A percentile compares a stretch with the other conserved stretches of the same genome.
Conservation (phyloP, 2,888 invertebrate genomes). For the Nemoura dubitans region DNA sequence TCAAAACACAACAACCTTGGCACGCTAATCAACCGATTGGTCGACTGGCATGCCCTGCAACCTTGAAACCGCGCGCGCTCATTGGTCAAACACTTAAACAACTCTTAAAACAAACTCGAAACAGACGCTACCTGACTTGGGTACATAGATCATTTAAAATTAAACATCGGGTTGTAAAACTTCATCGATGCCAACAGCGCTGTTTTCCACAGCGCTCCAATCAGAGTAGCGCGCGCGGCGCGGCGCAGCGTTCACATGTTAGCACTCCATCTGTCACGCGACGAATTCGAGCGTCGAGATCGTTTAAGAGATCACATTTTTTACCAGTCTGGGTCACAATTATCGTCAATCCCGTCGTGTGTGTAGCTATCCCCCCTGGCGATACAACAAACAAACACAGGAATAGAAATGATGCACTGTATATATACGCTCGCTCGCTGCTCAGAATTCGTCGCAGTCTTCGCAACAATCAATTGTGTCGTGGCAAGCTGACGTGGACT, state of each 20-base stretch:
- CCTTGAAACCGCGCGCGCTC: not conserved
- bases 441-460: not conserved
- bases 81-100: not conserved
- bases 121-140: not conserved
- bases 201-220: too few relatives aligned
- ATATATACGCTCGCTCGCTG: too few relatives aligned
- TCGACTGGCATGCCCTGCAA: not conserved
- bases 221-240: too few relatives aligned
- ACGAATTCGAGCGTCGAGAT: not conserved
- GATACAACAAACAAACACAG: not conserved
- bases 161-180: too few relatives aligned
- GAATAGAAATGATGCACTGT: not conserved
- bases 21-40: not conserved
- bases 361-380: not conserved
- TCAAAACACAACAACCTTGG: not conserved
- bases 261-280: not conserved
- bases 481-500: not conserved
- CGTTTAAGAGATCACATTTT: conserved; percentile 7
- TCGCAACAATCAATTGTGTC: not conserved
- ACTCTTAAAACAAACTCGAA: not conserved
- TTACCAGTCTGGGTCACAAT: conserved; percentile 3
- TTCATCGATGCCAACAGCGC: too few relatives aligned
- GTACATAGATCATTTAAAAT: not conserved
- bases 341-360: not conserved
- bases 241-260: not conserved